Evolutionary conservation across 53 echinoderm and acorn worm species (phyloP), one percentile per base, ranked within the genome.

Genomic region (Patiria pectinifera): DNA sequence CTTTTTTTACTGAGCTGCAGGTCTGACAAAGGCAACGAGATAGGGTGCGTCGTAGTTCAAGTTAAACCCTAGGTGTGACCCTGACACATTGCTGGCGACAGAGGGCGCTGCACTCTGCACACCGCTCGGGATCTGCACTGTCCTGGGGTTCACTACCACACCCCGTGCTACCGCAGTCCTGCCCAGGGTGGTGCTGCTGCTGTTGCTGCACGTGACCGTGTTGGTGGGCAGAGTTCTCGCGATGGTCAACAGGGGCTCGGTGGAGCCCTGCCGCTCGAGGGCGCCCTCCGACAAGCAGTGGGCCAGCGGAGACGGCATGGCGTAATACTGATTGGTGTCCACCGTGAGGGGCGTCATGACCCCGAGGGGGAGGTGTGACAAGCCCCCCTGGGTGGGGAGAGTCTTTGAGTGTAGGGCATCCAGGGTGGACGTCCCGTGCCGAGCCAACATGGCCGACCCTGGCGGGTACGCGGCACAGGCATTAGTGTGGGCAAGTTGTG

Each of bases 281-380:
- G 94, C 87, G 48, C 95, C 94, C 46, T 94, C 94, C 58, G 80
- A 78, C 26, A 91, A 44, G 80, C 93, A 88, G 83, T 94, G 94
- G 48, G 95, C 93, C 70, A 98, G 92, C 15, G 98, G 96, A 6
- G 96, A 96, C 11, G 98, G 98, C 91, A 98, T 89, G 46, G 96
- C 98, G 85, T 98, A 98, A 83, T 98, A 95, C 89, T 98, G 96
- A 69, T 96, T 96, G 25, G 98, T 98, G 82, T 98, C 98, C 35
- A 98, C 96, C 49, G 98, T 98, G 84, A 97, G 76, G 15, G 97
- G 97, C 46, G 93, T 95, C 97, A 97, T 97, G 3, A 92, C 78
- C 89, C 78, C 77, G 22, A 87, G 19, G 22, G 89, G 58, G 53
- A 71, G 87, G 19, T 78, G 92, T 10, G 90, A 81, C 66, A 80